Conservation (phyloP, 2,888 invertebrate species). For the Apotomis turbidana region DNA sequence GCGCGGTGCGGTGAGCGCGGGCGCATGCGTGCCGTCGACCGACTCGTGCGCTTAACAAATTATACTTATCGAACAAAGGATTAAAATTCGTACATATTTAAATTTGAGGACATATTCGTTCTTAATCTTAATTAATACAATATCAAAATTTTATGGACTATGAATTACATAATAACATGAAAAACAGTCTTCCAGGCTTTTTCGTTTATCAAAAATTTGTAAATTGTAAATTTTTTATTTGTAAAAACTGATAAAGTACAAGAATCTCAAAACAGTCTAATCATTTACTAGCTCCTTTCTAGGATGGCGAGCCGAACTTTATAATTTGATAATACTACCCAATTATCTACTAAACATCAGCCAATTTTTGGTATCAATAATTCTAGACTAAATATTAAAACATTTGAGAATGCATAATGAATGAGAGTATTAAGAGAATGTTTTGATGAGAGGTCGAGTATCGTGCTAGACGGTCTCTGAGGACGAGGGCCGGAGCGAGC, state of each 20-base stretch:
- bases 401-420: conserved; percentile 32
- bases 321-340: conserved; percentile 49
- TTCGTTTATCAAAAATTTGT: conserved; percentile 80
- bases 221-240: conserved; percentile 77
- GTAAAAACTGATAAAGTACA: conserved; percentile 75
- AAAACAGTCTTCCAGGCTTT: conserved; percentile 81
- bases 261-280: conserved; percentile 74
- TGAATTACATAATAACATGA: conserved; percentile 74
- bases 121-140: conserved; percentile 76
- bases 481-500: conserved; percentile 21
- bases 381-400: conserved; percentile 49
- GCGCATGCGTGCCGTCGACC: background rate
- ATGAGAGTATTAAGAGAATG: conserved; percentile 16
- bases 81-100: conserved; percentile 51
- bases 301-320: conserved; percentile 49
- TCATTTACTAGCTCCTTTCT: conserved; percentile 54
- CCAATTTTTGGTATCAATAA: conserved; percentile 68
- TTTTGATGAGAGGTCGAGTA: conserved; percentile 39
- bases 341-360: conserved; percentile 59
- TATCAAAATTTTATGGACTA: conserved; percentile 81
- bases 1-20: background rate
- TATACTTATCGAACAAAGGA: conserved; percentile 44
- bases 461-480: conserved; percentile 25
- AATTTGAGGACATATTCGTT: conserved; percentile 64
- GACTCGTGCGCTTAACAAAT: conserved; percentile 32